A percentile compares a stretch with the other conserved stretches of the same genome.
Conservation (phyloP, 2,888 invertebrate genomes). For the Bhutanitis thaidina region DNA sequence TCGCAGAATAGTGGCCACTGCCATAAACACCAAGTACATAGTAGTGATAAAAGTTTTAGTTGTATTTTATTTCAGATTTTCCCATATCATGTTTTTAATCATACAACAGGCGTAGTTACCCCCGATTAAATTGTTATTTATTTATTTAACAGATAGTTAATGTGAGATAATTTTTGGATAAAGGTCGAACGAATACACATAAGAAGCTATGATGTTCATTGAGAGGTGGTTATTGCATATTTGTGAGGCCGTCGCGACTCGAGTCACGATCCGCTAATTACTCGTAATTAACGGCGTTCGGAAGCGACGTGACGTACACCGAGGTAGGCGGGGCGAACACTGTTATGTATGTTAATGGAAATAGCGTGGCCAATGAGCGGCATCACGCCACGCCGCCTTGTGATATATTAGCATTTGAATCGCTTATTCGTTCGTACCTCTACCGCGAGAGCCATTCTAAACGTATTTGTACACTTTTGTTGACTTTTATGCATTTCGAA, state of each 20-base stretch:
- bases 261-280: slow-evolving; percentile 70
- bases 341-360: slow-evolving; percentile 73
- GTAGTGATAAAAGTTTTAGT: no score
- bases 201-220: slow-evolving; percentile 13
- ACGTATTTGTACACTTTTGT: slow-evolving; percentile 45
- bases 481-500: slow-evolving; percentile 57
- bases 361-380: slow-evolving; percentile 69
- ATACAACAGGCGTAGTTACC: no score
- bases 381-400: slow-evolving; percentile 66
- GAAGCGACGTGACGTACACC: slow-evolving; percentile 60
- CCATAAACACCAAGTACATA: no score
- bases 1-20: no score
- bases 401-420: slow-evolving; percentile 79
- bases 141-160: no score
- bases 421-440: slow-evolving; percentile 63
- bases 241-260: slow-evolving; percentile 42
- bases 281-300: slow-evolving; percentile 67
- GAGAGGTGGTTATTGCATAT: slow-evolving; percentile 21
- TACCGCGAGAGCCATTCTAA: slow-evolving; percentile 40
- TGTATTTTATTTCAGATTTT: no score
- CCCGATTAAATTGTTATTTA: no score
- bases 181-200: neutral
- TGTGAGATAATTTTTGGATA: no score
- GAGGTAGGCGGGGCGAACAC: slow-evolving; percentile 62
- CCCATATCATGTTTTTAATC: no score